Percentiles rank a stretch among this genome's conserved stretches.
Evolutionary conservation across 2,113 vertebrate genomes (phyloP).

Genomic region (Bufo bufo): DNA sequence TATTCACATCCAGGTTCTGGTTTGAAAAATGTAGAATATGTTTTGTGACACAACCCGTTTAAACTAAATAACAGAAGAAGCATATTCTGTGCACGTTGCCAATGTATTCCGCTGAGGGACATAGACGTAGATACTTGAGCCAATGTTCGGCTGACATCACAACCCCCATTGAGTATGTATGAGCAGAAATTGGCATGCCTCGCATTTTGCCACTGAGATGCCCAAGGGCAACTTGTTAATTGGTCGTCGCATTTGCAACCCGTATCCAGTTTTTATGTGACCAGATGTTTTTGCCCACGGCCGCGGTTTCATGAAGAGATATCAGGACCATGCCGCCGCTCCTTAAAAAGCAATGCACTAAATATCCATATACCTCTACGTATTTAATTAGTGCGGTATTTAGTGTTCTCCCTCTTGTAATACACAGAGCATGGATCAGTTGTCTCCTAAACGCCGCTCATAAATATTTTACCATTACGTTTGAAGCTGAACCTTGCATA

Average conservation of each 20-base stretch:
- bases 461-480: slow-evolving; percentile 50
- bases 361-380: neutral
- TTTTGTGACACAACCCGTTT: neutral
- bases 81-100: neutral
- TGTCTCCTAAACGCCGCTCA: neutral
- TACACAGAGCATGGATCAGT: neutral
- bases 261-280: neutral
- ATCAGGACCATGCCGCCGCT: neutral
- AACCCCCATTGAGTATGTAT: neutral
- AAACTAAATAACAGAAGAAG: neutral
- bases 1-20: too few relatives aligned
- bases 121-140: neutral
- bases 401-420: slow-evolving; percentile 30
- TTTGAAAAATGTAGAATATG: too few relatives aligned
- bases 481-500: slow-evolving; percentile 27
- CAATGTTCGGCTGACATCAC: neutral
- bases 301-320: neutral
- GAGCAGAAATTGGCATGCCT: neutral
- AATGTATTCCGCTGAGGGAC: neutral
- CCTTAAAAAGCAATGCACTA: neutral
- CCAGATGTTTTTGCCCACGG: neutral
- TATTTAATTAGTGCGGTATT: slow-evolving; percentile 1
- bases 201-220: neutral
- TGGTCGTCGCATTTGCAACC: neutral
- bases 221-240: neutral